Base-by-base conservation (phyloP, 2,888 invertebrate genomes). In the Theretra japonica region DNA sequence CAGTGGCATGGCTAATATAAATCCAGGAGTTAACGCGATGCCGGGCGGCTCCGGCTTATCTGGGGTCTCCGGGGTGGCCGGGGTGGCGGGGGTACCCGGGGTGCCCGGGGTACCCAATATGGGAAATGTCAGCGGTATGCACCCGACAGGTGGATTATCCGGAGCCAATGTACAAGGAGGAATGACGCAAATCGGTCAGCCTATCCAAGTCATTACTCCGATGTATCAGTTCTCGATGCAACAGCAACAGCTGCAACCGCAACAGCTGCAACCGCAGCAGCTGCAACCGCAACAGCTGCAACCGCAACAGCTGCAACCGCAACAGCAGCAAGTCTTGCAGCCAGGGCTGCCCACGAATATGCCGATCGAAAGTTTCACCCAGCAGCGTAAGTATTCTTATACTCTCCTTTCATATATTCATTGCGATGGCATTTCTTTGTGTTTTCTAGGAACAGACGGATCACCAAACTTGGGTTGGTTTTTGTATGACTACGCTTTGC, bases 341-440 rank as follows among this genome's bases (percentile, higher is more conserved):
- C 33, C 17, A 33, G 60, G 19, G n/a, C 30, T 30, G n/a, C n/a
- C 25, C 23, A 21, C 65, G 5, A 17, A 41, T 48, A 11, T 21
- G 48, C 65, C 41, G 23, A 41, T 65, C 5, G 65, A 65, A 4
- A 65, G 17, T 33, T 58, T 25, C 60, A 60, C 48, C 2, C 23
- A 60, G 15, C 81, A 83, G 28, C 76, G 89, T 89, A 71, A 86
- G 88, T 84, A 30, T 11, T 82, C 56, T 79, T 23, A 17, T 65
- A 21, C 1, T 15, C 6, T 23, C 15, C 4, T 48, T 17, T 28
- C 0, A 17, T 17, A 17, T 30, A 17, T 28, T 5, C 15, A 6
- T 28, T 28, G 17, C 25, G 28, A 21, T 23, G 23, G 8, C 6
- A 58, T 15, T 23, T 58, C 5, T 41, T 41, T 33, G 33, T 6